Evolutionary conservation across 2,888 invertebrate species (phyloP).

Genomic region (Eueremaeus valkanovi): DNA sequence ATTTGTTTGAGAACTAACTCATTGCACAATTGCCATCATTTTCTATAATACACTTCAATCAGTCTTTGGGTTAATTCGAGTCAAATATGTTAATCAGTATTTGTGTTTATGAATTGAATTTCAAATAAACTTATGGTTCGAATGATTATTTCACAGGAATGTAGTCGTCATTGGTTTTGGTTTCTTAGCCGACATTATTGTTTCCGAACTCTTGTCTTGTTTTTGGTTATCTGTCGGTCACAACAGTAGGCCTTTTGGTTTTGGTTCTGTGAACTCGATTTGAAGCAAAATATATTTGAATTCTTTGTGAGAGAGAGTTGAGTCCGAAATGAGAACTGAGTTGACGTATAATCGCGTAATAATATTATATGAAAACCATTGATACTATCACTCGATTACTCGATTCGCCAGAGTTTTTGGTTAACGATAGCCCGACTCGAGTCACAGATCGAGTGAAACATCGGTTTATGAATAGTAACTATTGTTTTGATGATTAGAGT

Average conservation of each 20-base stretch:
- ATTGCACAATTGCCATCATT: slow-evolving; percentile 29
- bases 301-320: not conserved
- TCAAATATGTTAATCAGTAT: no score
- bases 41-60: slow-evolving; percentile 18
- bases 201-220: no score
- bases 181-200: not conserved
- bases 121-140: no score
- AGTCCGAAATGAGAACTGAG: not conserved
- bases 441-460: no score
- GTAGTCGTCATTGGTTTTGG: not conserved
- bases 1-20: not conserved
- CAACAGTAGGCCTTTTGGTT: not conserved
- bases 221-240: not conserved
- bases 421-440: not conserved
- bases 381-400: not conserved
- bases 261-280: slow-evolving; percentile 9
- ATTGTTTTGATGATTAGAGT: slow-evolving; percentile 2
- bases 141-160: slow-evolving; percentile 15
- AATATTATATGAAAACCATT: not conserved
- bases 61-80: not conserved
- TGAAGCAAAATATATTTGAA: not conserved
- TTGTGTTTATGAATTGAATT: not conserved
- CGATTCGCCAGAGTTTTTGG: no score
- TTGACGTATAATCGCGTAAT: not conserved
- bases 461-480: not conserved